Evolutionary conservation across 2,888 invertebrate species (phyloP), one percentile per base, ranked within the genome.

Genomic region (Criorhina ranunculi): DNA sequence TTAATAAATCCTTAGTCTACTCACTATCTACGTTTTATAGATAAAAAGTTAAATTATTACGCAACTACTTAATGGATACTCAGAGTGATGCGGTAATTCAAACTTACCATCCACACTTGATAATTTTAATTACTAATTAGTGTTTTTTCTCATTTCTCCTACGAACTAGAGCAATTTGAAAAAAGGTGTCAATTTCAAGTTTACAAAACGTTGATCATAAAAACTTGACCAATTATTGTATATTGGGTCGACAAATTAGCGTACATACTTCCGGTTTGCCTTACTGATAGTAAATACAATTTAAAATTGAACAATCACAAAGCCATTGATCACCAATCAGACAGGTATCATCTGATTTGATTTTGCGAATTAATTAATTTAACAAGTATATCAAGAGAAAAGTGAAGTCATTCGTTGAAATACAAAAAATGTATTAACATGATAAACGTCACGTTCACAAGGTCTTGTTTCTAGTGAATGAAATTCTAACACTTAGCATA

Each of bases 341-440:
- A 53, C n/a, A 24, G 24, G 2, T 17, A 35, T 55, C 55, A 55
- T 11, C 55, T 2, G 37, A 57, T 37, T 24, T 57, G n/a, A 19
- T 57, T 24, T 24, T 24, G 2, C 4, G 4, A 17, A 35, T 17
- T 33, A 35, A 33, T 9, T 9, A 0, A 11, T 35, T 35, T 4
- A 53, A 33, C 31, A 15, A 53, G 3, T 53, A 33, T 33, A 29
- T 33, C 33, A 5, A 53, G 8, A 51, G 3, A 33, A 53, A 19
- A 37, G 35, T 57, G 57, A 57, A 57, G 57, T 57, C 57, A 57
- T 57, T 37, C 37, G 6, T 55, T 17, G 33, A 55, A 55, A 55
- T 55, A 55, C 11, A 17, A 5, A 1, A 19, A 8, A 31, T 31
- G 0, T 19, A 44, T 44, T 42, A 42, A 12, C 60, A 31, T 60